Base-by-base conservation (phyloP, 2,888 invertebrate species). In the Eurytoma californica region DNA sequence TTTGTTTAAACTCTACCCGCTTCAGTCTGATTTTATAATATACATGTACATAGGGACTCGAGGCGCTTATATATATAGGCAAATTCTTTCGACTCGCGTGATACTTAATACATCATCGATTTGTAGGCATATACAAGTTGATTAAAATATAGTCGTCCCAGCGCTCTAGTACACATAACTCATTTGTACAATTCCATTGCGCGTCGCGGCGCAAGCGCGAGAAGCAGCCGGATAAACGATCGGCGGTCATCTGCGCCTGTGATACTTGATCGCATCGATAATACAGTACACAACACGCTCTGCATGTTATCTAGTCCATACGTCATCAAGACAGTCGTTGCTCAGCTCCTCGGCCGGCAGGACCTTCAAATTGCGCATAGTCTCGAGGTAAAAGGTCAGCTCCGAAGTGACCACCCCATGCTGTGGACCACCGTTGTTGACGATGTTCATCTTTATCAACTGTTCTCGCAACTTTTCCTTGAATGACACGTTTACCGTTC, bases 361-460 rank as follows among this genome's bases (percentile, higher is more conserved):
- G 49, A 96, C 94, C 89, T 95, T 94, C 51, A 97, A 91, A 84
- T 94, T 95, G 87, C 95, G 94, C 85, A 97, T 92, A 77, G 96
- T 97, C 91, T 97, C 96, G 86, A 96, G 92, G 90, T 97, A 97
- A 91, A 97, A 97, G 81, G 96, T 96, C 86, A 97, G 91, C 91
- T 97, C 97, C 12, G 97, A 96, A 53, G 96, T 97, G n/a, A 97
- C 97, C 73, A 97, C 94, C 60, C 97, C 98, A 89, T 98, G 98
- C 88, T 98, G 97, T 2, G 98, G 98, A 67, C 98, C 97, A n/a
- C 98, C 98, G 91, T 98, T 97, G 85, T 97, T 98, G 77, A 95
- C 94, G 84, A 98, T 96, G 88, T 97, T 97, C 92, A 97, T 94
- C 90, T 94, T 95, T 3, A 93, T 88, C 84, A 98, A 91, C 88